Conservation (phyloP, 1,140 invertebrate genomes). For the Penaeus vannamei region DNA sequence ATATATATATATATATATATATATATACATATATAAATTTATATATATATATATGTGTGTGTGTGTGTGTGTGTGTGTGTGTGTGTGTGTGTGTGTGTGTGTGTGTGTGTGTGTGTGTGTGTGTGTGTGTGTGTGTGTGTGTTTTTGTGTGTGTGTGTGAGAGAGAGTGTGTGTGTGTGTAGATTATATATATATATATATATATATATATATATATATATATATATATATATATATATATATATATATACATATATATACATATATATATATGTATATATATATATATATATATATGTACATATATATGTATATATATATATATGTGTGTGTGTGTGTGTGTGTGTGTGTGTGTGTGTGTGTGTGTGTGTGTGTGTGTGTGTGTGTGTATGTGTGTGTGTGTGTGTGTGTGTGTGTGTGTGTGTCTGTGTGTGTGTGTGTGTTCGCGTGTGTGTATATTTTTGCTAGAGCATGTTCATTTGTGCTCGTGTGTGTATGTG, state of each 20-base stretch:
- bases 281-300: constrained; percentile 14
- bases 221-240: constrained; percentile 16
- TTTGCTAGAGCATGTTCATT: not conserved
- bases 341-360: constrained; percentile 11
- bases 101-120: no score
- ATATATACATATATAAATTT: no score
- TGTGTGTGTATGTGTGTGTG: constrained; percentile 11
- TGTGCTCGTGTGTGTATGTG: constrained; percentile 4
- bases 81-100: no score
- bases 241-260: no score
- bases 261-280: constrained; percentile 14
- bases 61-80: no score
- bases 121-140: no score
- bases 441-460: not conserved
- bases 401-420: constrained; percentile 11
- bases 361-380: constrained; percentile 11
- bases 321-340: constrained; percentile 11
- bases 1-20: not conserved
- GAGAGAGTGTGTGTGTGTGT: not conserved
- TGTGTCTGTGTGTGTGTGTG: not conserved
- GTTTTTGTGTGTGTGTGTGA: no score
- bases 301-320: no score
- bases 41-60: no score
- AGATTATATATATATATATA: not conserved
- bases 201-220: constrained; percentile 6